Evolutionary conservation across 2,888 invertebrate species (phyloP).

Genomic region (Idaea aversata): DNA sequence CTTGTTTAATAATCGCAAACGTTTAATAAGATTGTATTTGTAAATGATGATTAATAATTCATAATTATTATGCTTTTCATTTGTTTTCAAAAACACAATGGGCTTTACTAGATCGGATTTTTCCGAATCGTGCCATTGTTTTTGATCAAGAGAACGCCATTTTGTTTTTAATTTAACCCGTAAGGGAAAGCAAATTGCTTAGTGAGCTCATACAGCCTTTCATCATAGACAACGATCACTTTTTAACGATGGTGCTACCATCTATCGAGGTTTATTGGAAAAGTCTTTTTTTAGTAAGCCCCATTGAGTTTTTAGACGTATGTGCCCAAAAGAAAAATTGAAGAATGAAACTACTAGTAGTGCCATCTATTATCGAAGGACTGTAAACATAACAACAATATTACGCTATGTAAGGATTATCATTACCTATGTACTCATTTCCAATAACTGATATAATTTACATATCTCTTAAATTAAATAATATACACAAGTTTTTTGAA

Average conservation of each 20-base stretch:
- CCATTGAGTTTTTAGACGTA: not conserved
- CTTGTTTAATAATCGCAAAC: not conserved
- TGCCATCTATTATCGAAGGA: conserved; percentile 20
- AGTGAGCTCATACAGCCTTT: too few relatives aligned
- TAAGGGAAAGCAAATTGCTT: too few relatives aligned
- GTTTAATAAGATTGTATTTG: not conserved
- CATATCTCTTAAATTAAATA: conserved; percentile 49
- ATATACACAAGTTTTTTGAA: conserved; percentile 58
- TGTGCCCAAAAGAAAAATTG: not conserved
- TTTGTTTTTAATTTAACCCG: too few relatives aligned
- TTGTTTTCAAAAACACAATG: too few relatives aligned
- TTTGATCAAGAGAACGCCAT: too few relatives aligned
- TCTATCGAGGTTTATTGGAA: too few relatives aligned
- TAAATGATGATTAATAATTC: not conserved
- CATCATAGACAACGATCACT: too few relatives aligned
- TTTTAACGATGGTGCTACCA: too few relatives aligned
- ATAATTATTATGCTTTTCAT: not conserved
- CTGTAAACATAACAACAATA: conserved; percentile 59
- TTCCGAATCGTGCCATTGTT: too few relatives aligned
- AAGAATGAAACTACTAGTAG: not conserved
- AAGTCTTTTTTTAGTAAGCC: too few relatives aligned
- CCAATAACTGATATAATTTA: conserved; percentile 39
- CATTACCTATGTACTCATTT: not conserved
- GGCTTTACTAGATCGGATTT: too few relatives aligned
- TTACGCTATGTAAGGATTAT: conserved; percentile 15